These are phyloP conservation scores for Gambusia holbrooki DNA, from an alignment of 2,113 vertebrate genomes.

Conservation along the genomic window DNA sequence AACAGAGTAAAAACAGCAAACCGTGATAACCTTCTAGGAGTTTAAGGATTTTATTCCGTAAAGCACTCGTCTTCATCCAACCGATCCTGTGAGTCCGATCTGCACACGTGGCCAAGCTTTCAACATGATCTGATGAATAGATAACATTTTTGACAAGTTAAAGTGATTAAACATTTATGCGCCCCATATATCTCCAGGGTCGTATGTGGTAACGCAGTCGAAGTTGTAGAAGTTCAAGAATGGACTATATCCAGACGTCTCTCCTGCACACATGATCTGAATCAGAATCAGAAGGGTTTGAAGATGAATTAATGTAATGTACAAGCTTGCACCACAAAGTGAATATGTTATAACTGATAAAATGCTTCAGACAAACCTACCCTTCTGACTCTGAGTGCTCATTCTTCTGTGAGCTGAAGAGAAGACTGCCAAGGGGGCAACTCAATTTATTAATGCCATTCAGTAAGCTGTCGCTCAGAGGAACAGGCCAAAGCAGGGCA, in stretches of 20 bases:
- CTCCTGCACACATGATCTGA: conserved; percentile 7
- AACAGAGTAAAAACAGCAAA: conserved; percentile 5
- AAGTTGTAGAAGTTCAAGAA: not conserved
- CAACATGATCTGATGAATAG: not conserved
- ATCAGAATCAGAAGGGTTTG: conserved; percentile 7
- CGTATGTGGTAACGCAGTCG: not conserved
- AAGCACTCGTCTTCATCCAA: too few species aligned
- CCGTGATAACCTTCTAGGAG: conserved; percentile 5
- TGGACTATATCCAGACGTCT: conserved; percentile 1
- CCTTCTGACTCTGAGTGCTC: conserved; percentile 33
- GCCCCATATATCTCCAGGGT: not conserved
- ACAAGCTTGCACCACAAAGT: conserved; percentile 8
- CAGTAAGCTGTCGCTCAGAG: conserved; percentile 71
- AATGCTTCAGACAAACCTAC: conserved; percentile 31
- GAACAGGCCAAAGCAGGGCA: conserved; percentile 39
- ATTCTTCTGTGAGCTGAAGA: conserved; percentile 45
- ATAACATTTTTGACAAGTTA: not conserved
- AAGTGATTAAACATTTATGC: conserved; percentile 14
- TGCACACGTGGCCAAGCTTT: too few species aligned
- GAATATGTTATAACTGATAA: conserved; percentile 38
- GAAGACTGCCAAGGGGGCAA: conserved; percentile 47
- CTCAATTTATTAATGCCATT: conserved; percentile 74
- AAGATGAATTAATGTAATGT: conserved; percentile 27
- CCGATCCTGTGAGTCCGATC: too few species aligned
- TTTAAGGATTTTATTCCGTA: too few species aligned